These are phyloP conservation scores for Alauda arvensis DNA, from an alignment of 2,797 vertebrate genomes.

Conservation along the genomic window DNA sequence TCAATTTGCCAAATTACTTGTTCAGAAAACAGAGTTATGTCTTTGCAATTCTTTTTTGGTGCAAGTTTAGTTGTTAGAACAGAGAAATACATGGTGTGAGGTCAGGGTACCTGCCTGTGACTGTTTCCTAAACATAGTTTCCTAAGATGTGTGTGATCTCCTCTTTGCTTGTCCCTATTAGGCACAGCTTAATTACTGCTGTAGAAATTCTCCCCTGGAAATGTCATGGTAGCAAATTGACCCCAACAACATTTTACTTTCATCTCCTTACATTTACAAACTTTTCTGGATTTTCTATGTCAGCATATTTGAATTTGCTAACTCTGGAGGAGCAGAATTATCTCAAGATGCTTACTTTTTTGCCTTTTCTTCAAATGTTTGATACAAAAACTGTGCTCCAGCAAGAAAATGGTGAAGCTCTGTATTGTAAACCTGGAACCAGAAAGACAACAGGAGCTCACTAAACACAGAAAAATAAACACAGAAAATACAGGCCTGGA, in stretches of 20 bases:
- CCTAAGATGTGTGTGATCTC: not conserved
- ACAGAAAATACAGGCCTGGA: not conserved
- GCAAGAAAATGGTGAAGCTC: not conserved
- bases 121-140: not conserved
- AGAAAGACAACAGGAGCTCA: not conserved
- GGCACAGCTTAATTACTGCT: not conserved
- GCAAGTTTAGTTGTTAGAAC: not conserved
- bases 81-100: not conserved
- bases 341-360: not conserved
- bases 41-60: not conserved
- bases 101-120: not conserved
- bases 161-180: not conserved
- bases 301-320: not conserved
- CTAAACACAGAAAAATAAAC: not conserved
- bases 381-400: not conserved
- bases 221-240: not conserved
- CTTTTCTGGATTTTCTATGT: not conserved
- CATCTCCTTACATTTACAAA: not conserved
- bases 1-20: slow-evolving; percentile 43
- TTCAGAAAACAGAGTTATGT: slow-evolving; percentile 11
- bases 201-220: not conserved
- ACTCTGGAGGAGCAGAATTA: not conserved
- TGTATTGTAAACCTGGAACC: not conserved
- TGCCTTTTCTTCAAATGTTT: not conserved
- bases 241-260: not conserved